These are phyloP conservation scores for Teleopsis dalmanni DNA, from an alignment of 1,140 invertebrate genomes.

Conservation along the genomic window DNA sequence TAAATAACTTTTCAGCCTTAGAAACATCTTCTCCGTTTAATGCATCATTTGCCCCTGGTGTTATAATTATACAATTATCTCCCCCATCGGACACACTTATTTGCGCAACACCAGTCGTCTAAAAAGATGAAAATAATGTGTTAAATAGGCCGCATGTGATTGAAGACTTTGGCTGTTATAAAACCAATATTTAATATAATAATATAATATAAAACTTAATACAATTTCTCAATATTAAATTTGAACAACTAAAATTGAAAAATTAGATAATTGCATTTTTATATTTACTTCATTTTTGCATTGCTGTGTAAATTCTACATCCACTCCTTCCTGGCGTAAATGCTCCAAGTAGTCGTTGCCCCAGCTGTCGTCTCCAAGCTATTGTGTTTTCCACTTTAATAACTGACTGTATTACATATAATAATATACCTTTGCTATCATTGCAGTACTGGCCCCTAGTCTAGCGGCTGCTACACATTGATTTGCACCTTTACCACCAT, in stretches of 20 bases:
- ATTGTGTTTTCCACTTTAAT: neutral
- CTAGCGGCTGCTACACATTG: slow-evolving; percentile 85
- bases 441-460: slow-evolving; percentile 67
- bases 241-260: neutral
- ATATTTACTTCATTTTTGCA: slow-evolving; percentile 14
- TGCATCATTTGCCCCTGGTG: slow-evolving; percentile 75
- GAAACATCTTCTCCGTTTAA: slow-evolving; percentile 59
- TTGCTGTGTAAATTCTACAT: slow-evolving; percentile 52
- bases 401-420: neutral
- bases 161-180: too few species aligned
- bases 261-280: too few species aligned
- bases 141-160: too few species aligned
- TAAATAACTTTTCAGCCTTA: slow-evolving; percentile 14
- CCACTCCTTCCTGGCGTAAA: slow-evolving; percentile 57
- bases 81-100: slow-evolving; percentile 71
- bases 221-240: slow-evolving; percentile 16
- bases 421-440: slow-evolving; percentile 72
- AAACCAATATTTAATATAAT: too few species aligned
- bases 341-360: slow-evolving; percentile 69
- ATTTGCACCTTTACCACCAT: slow-evolving; percentile 95
- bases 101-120: slow-evolving; percentile 70
- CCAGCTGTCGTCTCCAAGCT: slow-evolving; percentile 83
- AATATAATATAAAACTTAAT: slow-evolving; percentile 47
- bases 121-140: too few species aligned
- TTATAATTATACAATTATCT: slow-evolving; percentile 90